phyloP scores from a whole-genome alignment of 2,888 invertebrate genomes.

The Fissipunctia ypsillon region DNA sequence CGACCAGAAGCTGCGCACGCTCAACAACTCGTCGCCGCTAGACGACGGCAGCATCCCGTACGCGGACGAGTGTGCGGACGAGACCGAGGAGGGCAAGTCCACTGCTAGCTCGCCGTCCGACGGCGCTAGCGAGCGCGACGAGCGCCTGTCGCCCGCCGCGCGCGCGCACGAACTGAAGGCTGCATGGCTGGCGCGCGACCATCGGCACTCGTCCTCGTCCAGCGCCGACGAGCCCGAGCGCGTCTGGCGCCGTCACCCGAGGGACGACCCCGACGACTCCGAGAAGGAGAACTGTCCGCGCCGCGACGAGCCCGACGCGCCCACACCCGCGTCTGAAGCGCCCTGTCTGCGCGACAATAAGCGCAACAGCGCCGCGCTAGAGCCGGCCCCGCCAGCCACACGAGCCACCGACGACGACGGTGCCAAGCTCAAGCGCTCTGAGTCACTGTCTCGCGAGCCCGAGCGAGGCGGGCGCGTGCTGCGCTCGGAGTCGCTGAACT shows the following conservation, averaged over 20 bases:
- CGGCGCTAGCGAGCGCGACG: conserved; percentile 70
- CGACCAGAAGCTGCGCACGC: conserved; percentile 95
- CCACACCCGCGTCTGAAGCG: conserved; percentile 55
- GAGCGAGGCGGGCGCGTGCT: conserved; percentile 49
- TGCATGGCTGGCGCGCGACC: conserved; percentile 87
- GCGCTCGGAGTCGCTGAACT: conserved; percentile 57
- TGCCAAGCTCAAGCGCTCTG: conserved; percentile 89
- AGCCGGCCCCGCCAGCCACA: conserved; percentile 26
- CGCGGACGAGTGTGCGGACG: conserved; percentile 93
- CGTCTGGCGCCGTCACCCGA: conserved; percentile 67
- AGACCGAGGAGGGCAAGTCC: conserved; percentile 82
- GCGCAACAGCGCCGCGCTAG: conserved; percentile 59
- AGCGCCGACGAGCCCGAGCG: conserved; percentile 78
- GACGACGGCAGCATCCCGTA: conserved; percentile 93
- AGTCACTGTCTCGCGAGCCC: conserved; percentile 91
- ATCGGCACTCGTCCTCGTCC: conserved; percentile 81
- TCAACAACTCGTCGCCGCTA: conserved; percentile 92
- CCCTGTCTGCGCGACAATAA: conserved; percentile 44
- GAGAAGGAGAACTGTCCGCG: conserved; percentile 84
- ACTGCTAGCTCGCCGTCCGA: conserved; percentile 79
- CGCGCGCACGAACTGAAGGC: conserved; percentile 85
- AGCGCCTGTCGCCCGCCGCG: conserved; percentile 75
- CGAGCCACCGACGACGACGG: conserved; percentile 63
- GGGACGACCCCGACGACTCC: conserved; percentile 81
- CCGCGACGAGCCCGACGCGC: conserved; percentile 69